A percentile compares a stretch with the other conserved stretches of the same genome.
phyloP scores from a whole-genome alignment of 2,888 invertebrate genomes.

The Lamproptera curius region DNA sequence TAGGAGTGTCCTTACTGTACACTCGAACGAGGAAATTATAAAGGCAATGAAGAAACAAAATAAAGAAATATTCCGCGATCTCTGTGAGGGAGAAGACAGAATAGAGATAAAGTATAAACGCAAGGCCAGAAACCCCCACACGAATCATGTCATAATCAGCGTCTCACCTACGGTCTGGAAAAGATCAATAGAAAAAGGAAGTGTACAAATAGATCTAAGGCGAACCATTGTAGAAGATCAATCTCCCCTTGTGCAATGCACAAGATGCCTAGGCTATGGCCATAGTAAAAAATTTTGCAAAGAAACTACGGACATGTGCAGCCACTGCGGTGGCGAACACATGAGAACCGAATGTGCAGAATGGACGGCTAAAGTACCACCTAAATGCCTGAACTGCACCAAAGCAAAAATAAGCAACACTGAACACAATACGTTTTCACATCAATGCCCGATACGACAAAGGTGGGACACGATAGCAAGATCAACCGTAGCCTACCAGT shows the following conservation, averaged over 20 bases:
- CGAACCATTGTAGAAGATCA: constrained; percentile 12
- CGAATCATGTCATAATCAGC: not conserved
- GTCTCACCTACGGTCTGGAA: constrained; percentile 11
- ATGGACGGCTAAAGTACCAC: not conserved
- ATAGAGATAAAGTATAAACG: not conserved
- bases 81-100: constrained; percentile 1
- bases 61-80: not conserved
- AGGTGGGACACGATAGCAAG: constrained; percentile 25
- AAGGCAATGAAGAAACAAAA: constrained; percentile 18
- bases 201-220: constrained; percentile 15
- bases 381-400: not conserved
- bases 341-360: not conserved
- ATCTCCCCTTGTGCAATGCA: too few species aligned
- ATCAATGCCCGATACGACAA: constrained; percentile 4
- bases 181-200: not conserved
- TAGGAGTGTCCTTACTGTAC: constrained; percentile 8
- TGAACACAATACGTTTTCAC: constrained; percentile 22
- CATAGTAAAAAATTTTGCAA: constrained; percentile 14
- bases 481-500: constrained; percentile 16
- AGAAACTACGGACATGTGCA: constrained; percentile 18
- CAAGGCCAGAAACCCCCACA: constrained; percentile 9
- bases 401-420: not conserved
- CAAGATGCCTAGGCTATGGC: too few species aligned
- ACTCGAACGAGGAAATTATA: constrained; percentile 21
- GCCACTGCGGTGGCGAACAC: constrained; percentile 21